Percentiles rank a stretch among this genome's conserved stretches.
Evolutionary conservation across 2,797 vertebrate species (phyloP).

Genomic region (Tinamus major): DNA sequence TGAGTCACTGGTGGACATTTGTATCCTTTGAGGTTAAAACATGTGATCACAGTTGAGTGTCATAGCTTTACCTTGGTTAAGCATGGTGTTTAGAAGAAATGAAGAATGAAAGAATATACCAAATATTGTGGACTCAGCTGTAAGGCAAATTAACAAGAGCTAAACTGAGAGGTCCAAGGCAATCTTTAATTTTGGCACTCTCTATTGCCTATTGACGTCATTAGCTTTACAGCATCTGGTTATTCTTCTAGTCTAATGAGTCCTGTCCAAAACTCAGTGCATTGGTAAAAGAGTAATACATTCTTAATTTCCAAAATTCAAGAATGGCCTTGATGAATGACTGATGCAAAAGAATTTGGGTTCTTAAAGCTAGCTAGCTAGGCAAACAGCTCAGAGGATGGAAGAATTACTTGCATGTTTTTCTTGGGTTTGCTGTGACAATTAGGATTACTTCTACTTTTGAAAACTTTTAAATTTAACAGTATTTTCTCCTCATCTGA

Average conservation of each 20-base stretch:
- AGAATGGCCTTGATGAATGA: background rate
- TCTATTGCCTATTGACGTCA: background rate
- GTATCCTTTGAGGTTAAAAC: background rate
- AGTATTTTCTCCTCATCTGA: background rate
- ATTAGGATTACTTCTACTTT: constrained; percentile 7
- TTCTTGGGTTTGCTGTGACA: background rate
- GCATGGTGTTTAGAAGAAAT: background rate
- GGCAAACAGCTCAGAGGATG: background rate
- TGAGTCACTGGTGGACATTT: background rate
- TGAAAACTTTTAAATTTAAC: constrained; percentile 7
- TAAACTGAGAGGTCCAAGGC: background rate
- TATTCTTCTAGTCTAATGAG: background rate
- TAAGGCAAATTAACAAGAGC: background rate
- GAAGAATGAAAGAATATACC: background rate
- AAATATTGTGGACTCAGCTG: background rate
- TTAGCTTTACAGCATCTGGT: background rate
- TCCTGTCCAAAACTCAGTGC: background rate
- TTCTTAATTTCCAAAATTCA: background rate
- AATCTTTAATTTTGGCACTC: background rate
- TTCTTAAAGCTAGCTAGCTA: background rate
- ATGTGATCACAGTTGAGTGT: background rate
- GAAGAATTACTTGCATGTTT: background rate
- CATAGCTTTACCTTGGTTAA: background rate
- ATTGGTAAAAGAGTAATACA: background rate
- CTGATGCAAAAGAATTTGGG: background rate